phyloP scores from a whole-genome alignment of 2,797 vertebrate genomes.

The Alouatta caraya region DNA sequence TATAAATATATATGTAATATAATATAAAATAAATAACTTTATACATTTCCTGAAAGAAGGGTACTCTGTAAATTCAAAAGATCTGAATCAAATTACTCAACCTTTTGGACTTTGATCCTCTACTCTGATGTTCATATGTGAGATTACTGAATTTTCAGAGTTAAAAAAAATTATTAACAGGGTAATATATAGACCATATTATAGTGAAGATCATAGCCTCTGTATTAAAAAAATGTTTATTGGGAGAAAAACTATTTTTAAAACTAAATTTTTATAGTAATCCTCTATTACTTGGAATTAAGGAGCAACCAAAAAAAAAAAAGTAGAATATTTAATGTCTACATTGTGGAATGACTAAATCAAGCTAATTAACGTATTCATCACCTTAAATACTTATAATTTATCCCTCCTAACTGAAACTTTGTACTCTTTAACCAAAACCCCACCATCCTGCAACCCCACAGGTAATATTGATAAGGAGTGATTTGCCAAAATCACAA shows the following conservation, averaged over 20 bases:
- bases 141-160: neutral
- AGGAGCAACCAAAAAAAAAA: neutral
- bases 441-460: neutral
- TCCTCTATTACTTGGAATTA: neutral
- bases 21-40: neutral
- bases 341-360: neutral
- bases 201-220: neutral
- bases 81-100: conserved; percentile 32
- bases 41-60: neutral
- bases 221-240: neutral
- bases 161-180: neutral
- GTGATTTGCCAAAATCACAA: neutral
- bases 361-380: neutral
- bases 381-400: neutral
- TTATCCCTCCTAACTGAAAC: neutral
- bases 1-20: neutral
- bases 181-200: neutral
- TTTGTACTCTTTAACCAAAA: neutral
- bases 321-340: neutral
- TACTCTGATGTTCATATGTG: neutral
- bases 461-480: neutral
- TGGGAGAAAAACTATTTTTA: neutral
- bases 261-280: neutral
- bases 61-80: conserved; percentile 20
- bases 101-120: conserved; percentile 36